Percentiles rank a stretch among this genome's conserved stretches.
These are phyloP conservation scores for Heliothis virescens DNA, from an alignment of 1,140 invertebrate genomes.

Conservation along the genomic window DNA sequence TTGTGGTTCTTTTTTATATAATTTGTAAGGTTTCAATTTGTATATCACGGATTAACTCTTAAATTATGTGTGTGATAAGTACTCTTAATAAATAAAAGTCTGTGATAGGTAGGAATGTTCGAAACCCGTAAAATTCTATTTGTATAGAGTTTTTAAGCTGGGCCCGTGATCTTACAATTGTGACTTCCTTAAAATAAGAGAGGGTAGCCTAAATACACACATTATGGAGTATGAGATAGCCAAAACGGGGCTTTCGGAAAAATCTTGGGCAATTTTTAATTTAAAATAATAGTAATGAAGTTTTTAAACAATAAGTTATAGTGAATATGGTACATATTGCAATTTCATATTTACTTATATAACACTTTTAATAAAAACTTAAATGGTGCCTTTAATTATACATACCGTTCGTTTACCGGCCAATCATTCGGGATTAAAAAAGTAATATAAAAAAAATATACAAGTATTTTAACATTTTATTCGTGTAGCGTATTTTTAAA, in stretches of 20 bases:
- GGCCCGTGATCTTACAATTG: no score
- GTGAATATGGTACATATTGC: no score
- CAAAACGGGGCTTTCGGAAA: no score
- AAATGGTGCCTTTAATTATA: background rate
- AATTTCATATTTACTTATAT: no score
- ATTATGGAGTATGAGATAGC: no score
- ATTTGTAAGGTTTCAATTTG: slow-evolving; percentile 2
- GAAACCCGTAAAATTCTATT: background rate
- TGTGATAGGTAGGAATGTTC: slow-evolving; percentile 5
- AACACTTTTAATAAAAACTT: background rate
- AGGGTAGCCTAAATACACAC: no score
- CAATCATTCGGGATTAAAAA: background rate
- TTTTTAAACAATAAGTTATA: no score
- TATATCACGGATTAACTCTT: background rate
- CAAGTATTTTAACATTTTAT: background rate
- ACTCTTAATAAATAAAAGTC: background rate
- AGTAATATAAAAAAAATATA: background rate
- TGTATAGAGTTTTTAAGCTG: background rate
- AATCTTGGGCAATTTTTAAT: no score
- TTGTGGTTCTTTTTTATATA: background rate
- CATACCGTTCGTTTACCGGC: background rate
- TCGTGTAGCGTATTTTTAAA: background rate
- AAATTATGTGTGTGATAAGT: background rate
- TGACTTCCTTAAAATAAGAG: no score
- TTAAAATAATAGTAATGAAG: no score